These are phyloP conservation scores for Callyntrura guangdongensis DNA, from an alignment of 2,888 invertebrate genomes.

Conservation along the genomic window DNA sequence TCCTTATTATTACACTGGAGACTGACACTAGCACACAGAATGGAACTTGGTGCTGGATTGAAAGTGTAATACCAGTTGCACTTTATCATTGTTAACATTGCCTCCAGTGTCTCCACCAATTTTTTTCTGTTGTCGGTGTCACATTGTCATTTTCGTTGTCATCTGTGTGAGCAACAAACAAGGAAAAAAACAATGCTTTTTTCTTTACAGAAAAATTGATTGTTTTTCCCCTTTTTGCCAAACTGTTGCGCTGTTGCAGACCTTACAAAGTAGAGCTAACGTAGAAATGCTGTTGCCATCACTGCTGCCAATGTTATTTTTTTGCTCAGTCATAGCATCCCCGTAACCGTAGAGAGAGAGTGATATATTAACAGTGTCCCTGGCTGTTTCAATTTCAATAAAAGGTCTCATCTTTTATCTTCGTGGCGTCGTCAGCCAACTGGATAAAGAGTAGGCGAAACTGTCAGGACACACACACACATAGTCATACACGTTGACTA, in stretches of 20 bases:
- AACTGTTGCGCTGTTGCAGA: constrained; percentile 25
- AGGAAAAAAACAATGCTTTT: background rate
- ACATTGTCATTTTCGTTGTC: background rate
- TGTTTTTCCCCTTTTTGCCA: background rate
- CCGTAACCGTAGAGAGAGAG: background rate
- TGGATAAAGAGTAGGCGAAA: too few species aligned
- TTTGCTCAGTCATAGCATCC: background rate
- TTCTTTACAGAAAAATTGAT: background rate
- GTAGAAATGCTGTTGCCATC: too few species aligned
- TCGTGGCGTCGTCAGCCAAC: too few species aligned
- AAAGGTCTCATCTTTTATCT: constrained; percentile 57
- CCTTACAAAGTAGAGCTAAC: too few species aligned
- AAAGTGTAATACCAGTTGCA: constrained; percentile 30
- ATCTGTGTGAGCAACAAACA: background rate
- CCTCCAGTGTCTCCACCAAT: background rate
- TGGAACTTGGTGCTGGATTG: background rate
- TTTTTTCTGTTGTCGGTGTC: background rate
- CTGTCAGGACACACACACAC: constrained; percentile 1
- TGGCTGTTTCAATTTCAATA: constrained; percentile 32
- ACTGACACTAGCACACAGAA: background rate
- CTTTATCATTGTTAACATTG: background rate
- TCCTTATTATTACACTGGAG: too few species aligned
- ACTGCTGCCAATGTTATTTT: constrained; percentile 14
- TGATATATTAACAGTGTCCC: constrained; percentile 16
- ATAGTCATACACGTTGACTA: background rate